A percentile compares a stretch with the other conserved stretches of the same genome.
Conservation (phyloP, 2,888 invertebrate genomes). For the Cyaniris semiargus region DNA sequence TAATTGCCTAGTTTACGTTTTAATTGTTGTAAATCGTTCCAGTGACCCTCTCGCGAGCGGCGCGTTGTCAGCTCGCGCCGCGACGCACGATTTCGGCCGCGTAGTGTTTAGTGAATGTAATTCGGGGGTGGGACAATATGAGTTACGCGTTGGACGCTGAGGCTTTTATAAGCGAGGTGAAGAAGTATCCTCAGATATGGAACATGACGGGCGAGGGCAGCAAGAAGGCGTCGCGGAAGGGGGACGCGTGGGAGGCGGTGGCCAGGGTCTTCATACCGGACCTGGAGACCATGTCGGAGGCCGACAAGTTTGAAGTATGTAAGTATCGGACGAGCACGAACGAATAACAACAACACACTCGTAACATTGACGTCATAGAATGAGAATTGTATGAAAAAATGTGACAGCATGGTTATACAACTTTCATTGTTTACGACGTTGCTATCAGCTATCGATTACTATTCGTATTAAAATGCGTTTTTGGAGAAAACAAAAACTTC, state of each 20-base stretch:
- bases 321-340: slow-evolving; percentile 49
- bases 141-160: slow-evolving; percentile 59
- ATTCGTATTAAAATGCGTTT: too few species aligned
- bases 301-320: slow-evolving; percentile 61
- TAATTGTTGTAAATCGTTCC: slow-evolving; percentile 27
- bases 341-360: neutral
- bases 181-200: slow-evolving; percentile 63
- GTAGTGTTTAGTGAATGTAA: neutral
- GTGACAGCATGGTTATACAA: too few species aligned
- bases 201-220: slow-evolving; percentile 54
- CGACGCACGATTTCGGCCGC: slow-evolving; percentile 39
- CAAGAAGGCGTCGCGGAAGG: slow-evolving; percentile 51
- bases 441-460: neutral
- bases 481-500: too few species aligned
- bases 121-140: slow-evolving; percentile 40
- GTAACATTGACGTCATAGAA: neutral
- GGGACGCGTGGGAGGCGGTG: slow-evolving; percentile 58
- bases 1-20: neutral
- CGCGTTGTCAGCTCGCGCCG: slow-evolving; percentile 50
- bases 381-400: too few species aligned
- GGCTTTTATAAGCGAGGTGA: slow-evolving; percentile 62
- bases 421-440: neutral
- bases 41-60: slow-evolving; percentile 37
- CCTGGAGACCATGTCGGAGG: slow-evolving; percentile 54
- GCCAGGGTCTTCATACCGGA: slow-evolving; percentile 58